Base-by-base conservation (phyloP, 2,888 invertebrate genomes). In the Eupithecia abbreviata region DNA sequence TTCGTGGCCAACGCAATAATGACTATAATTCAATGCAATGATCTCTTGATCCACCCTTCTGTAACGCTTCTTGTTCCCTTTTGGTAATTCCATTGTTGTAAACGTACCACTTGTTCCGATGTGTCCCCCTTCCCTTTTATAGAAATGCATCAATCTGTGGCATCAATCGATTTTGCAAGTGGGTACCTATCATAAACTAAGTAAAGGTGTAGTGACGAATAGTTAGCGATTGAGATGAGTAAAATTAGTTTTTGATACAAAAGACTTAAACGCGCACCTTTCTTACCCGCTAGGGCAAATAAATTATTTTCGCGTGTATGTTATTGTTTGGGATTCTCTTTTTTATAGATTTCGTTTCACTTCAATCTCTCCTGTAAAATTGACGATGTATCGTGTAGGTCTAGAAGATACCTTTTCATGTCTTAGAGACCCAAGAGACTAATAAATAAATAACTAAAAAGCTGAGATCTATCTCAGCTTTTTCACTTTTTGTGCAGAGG, bases 91-190 rank as follows among this genome's bases (percentile, higher is more conserved):
- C 62, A 55, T 72, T 83, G 85, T 85, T 89, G 87, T 86, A 84
- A 85, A 82, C 86, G 84, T 85, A 87, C 87, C 93, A 93, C 92
- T 93, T 93, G 92, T 90, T 89, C 87, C 87, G 86, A 86, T 85
- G 85, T 84, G 83, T 51, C 69, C 49, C 49, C 62, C 67, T 77
- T 74, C 45, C 18, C 67, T 67, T 66, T 67, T 71, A 67, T 41
- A 55, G 9, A 45, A 68, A 75, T 67, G n/a, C 65, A 51, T 51
- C 2, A 51, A 51, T 51, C 51, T 51, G 51, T 51, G 51, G 51
- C 51, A 51, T 51, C n/a, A 73, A 76, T 70, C 73, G 73, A 71
- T 73, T 77, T 43, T 10, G 55, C 55, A 66, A 66, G 66, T 69
- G 10, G 66, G 55, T 66, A 30, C 30, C 30, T 30, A 47, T 41